Conservation (phyloP, 2,888 invertebrate species). For the Stomorhina lunata region DNA sequence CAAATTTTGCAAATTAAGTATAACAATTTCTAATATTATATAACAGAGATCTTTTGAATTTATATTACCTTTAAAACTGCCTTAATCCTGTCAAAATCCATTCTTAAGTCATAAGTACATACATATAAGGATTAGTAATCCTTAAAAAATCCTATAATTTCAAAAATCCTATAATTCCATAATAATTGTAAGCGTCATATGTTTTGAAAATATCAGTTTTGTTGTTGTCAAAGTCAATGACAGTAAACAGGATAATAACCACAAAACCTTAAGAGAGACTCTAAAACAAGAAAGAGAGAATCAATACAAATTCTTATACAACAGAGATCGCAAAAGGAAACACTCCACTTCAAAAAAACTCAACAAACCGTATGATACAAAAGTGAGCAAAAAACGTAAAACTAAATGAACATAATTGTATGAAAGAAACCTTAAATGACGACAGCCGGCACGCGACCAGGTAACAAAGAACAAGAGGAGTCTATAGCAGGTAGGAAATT, state of each 20-base stretch:
- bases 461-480: slow-evolving; percentile 57
- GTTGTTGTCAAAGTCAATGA: slow-evolving; percentile 64
- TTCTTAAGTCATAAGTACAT: neutral
- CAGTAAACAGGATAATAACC: slow-evolving; percentile 62
- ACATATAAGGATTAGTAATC: slow-evolving; percentile 16
- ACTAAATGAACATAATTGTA: neutral
- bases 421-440: slow-evolving; percentile 69
- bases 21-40: no score
- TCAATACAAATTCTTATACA: slow-evolving; percentile 4
- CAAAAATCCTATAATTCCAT: slow-evolving; percentile 32
- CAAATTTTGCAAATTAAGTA: no score
- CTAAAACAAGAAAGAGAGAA: neutral
- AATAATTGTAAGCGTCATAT: slow-evolving; percentile 62
- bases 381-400: slow-evolving; percentile 30
- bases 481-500: slow-evolving; percentile 35
- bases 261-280: slow-evolving; percentile 17
- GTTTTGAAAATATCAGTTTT: slow-evolving; percentile 49
- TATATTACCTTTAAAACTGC: neutral
- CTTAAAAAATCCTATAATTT: slow-evolving; percentile 17
- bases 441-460: slow-evolving; percentile 77
- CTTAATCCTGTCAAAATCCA: neutral
- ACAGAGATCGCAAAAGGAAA: slow-evolving; percentile 23
- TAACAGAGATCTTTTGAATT: neutral
- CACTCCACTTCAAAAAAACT: slow-evolving; percentile 30
- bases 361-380: slow-evolving; percentile 27